These are phyloP conservation scores for Aradus depressus DNA, from an alignment of 2,888 invertebrate species.

Conservation along the genomic window DNA sequence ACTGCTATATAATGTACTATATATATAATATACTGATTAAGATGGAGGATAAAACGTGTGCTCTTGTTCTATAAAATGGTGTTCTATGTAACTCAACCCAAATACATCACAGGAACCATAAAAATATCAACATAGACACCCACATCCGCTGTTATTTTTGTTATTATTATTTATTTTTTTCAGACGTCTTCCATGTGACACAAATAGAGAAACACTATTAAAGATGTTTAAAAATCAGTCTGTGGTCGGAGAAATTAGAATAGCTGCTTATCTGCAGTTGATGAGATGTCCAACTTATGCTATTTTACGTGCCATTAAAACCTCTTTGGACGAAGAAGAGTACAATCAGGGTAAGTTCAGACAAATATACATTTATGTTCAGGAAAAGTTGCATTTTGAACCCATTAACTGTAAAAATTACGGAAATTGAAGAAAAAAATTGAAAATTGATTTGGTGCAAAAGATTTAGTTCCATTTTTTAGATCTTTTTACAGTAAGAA, in stretches of 20 bases:
- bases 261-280: slow-evolving; percentile 75
- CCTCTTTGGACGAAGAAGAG: slow-evolving; percentile 55
- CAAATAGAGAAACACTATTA: slow-evolving; percentile 51
- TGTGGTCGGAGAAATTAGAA: slow-evolving; percentile 71
- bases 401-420: background rate
- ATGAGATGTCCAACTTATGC: slow-evolving; percentile 80
- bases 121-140: too few relatives aligned
- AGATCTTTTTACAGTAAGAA: too few relatives aligned
- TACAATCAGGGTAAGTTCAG: slow-evolving; percentile 66
- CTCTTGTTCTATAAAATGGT: too few relatives aligned
- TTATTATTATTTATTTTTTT: slow-evolving; percentile 28
- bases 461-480: too few relatives aligned
- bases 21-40: too few relatives aligned
- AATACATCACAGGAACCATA: too few relatives aligned
- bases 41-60: too few relatives aligned
- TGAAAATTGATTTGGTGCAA: too few relatives aligned
- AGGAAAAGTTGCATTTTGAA: background rate
- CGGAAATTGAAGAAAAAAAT: too few relatives aligned
- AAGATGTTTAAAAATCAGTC: slow-evolving; percentile 56
- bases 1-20: too few relatives aligned
- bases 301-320: slow-evolving; percentile 59
- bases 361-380: background rate
- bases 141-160: too few relatives aligned
- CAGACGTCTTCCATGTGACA: slow-evolving; percentile 39
- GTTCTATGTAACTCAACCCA: too few relatives aligned